Evolutionary conservation across 2,797 vertebrate genomes (phyloP).

Genomic region (Lithobates pipiens): DNA sequence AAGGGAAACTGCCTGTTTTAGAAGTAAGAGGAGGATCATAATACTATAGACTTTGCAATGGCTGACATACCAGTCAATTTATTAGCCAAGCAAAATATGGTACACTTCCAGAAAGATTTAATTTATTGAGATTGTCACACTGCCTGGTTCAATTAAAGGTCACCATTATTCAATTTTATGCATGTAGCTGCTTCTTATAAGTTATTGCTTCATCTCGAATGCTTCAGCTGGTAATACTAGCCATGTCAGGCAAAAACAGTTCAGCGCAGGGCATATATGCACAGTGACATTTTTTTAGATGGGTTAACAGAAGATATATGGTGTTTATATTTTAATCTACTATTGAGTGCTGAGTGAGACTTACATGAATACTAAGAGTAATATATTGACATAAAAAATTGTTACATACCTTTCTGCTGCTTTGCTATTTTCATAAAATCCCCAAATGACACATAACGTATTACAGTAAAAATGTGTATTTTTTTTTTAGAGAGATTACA

Average conservation of each 20-base stretch:
- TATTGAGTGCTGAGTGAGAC: not conserved
- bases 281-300: constrained; percentile 29
- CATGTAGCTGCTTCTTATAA: constrained; percentile 61
- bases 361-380: constrained; percentile 8
- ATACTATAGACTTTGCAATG: constrained; percentile 51
- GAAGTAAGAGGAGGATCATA: constrained; percentile 59
- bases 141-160: constrained; percentile 60
- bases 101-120: constrained; percentile 63
- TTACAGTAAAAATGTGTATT: not conserved
- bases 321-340: constrained; percentile 54
- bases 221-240: constrained; percentile 45
- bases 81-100: constrained; percentile 62
- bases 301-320: constrained; percentile 38
- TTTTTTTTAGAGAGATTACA: not conserved
- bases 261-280: constrained; percentile 41
- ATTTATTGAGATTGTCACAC: constrained; percentile 70
- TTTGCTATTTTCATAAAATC: not conserved
- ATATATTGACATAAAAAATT: not conserved
- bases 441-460: not conserved
- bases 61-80: constrained; percentile 59
- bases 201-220: constrained; percentile 52
- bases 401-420: not conserved
- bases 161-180: constrained; percentile 66
- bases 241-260: constrained; percentile 17
- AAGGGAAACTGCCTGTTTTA: constrained; percentile 61